A percentile compares a stretch with the other conserved stretches of the same genome.
These are phyloP conservation scores for Laothoe populi DNA, from an alignment of 2,888 invertebrate species.

Conservation along the genomic window DNA sequence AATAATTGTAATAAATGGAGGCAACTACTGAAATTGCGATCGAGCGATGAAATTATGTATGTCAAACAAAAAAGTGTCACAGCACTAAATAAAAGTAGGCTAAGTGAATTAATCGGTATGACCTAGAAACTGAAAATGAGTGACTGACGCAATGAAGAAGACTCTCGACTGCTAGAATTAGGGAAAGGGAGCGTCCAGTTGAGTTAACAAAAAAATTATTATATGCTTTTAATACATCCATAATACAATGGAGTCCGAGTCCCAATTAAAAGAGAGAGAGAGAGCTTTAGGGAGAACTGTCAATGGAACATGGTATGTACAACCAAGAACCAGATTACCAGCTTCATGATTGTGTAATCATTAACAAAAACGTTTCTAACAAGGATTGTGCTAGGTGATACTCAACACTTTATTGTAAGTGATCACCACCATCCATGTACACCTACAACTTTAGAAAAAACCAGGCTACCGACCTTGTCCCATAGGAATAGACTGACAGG, in stretches of 20 bases:
- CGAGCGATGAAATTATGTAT: conserved; percentile 69
- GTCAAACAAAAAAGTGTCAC: conserved; percentile 77
- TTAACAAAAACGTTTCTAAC: too few species aligned
- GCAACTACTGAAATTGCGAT: conserved; percentile 55
- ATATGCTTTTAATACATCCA: neutral
- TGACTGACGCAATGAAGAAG: conserved; percentile 39
- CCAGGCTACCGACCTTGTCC: too few species aligned
- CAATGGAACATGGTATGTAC: neutral
- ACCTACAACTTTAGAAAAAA: too few species aligned
- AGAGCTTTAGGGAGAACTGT: neutral
- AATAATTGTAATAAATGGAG: conserved; percentile 32
- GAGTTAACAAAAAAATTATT: conserved; percentile 27
- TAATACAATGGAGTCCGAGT: too few species aligned
- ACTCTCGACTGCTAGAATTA: conserved; percentile 36
- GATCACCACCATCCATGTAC: too few species aligned
- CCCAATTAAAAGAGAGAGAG: neutral
- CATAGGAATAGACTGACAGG: too few species aligned
- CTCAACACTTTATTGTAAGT: too few species aligned
- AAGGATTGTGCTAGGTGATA: too few species aligned
- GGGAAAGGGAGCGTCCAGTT: conserved; percentile 33
- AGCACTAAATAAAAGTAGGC: conserved; percentile 78
- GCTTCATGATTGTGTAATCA: too few species aligned
- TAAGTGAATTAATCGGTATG: conserved; percentile 80
- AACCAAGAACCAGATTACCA: too few species aligned
- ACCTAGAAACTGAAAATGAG: conserved; percentile 74